Conservation (phyloP, 1,140 invertebrate species). For the Uloborus diversus region DNA sequence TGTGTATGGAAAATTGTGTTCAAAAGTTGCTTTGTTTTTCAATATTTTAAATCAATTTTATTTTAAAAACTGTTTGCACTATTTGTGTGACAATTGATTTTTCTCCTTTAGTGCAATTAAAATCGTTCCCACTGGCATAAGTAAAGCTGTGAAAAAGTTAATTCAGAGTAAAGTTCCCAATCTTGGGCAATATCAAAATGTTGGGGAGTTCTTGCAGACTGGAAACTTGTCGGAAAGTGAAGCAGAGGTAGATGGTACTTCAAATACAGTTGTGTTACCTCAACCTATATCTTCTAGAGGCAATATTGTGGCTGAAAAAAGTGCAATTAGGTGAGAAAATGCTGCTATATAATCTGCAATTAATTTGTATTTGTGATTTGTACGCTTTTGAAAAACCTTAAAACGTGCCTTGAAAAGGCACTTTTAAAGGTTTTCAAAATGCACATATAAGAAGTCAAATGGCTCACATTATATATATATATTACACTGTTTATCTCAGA, state of each 20-base stretch:
- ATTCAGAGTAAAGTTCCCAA: conserved; percentile 91
- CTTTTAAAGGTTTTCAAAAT: too few relatives aligned
- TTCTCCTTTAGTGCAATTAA: conserved; percentile 66
- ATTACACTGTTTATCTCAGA: too few relatives aligned
- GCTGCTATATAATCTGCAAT: neutral
- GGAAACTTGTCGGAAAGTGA: conserved; percentile 92
- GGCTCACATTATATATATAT: too few relatives aligned
- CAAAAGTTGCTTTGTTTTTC: too few relatives aligned
- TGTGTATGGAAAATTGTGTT: too few relatives aligned
- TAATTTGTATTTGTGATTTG: too few relatives aligned
- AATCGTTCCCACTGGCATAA: conserved; percentile 83
- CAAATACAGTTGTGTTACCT: conserved; percentile 65
- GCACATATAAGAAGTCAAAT: too few relatives aligned
- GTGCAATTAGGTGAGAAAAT: conserved; percentile 72
- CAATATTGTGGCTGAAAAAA: conserved; percentile 80
- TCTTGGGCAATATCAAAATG: conserved; percentile 84
- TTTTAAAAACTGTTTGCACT: too few relatives aligned
- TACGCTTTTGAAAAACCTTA: too few relatives aligned
- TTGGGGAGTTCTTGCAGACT: conserved; percentile 84
- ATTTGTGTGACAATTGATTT: conserved; percentile 59
- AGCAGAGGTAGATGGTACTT: conserved; percentile 75
- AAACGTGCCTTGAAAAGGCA: too few relatives aligned
- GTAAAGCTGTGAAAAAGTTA: conserved; percentile 93
- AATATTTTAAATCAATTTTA: too few relatives aligned
- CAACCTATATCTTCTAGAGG: conserved; percentile 77